A percentile compares a stretch with the other conserved stretches of the same genome.
phyloP scores from a whole-genome alignment of 2,888 invertebrate genomes.

The Petrophora chlorosata region DNA sequence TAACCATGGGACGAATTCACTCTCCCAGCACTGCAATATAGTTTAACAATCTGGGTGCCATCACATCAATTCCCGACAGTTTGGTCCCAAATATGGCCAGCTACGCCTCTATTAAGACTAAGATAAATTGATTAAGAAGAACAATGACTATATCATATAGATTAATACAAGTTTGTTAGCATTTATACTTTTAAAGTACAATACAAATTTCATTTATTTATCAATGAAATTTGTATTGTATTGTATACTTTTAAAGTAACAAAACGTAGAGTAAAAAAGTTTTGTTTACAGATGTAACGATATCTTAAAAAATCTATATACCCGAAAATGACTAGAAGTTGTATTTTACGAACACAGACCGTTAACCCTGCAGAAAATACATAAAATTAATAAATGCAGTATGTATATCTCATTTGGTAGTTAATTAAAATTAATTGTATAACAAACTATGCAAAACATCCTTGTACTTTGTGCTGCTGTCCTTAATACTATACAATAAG shows the following conservation, averaged over 20 bases:
- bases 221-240: too few species aligned
- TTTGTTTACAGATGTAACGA: too few species aligned
- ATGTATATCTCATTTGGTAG: too few species aligned
- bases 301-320: constrained; percentile 19
- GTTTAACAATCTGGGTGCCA: constrained; percentile 56
- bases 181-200: too few species aligned
- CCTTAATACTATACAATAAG: constrained; percentile 35
- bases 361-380: constrained; percentile 57
- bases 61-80: constrained; percentile 49
- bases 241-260: too few species aligned
- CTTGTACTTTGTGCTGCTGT: constrained; percentile 27
- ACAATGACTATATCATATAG: constrained; percentile 19
- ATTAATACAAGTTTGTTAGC: constrained; percentile 13
- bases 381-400: constrained; percentile 40
- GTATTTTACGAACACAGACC: constrained; percentile 58
- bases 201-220: too few species aligned
- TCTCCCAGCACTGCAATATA: constrained; percentile 55
- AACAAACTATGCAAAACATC: constrained; percentile 14
- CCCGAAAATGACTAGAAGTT: constrained; percentile 52
- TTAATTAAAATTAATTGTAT: constrained; percentile 21
- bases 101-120: constrained; percentile 67
- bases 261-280: too few species aligned
- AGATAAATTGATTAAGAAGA: constrained; percentile 44
- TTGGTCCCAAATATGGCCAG: constrained; percentile 76
- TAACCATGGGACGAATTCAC: constrained; percentile 73